phyloP scores from a whole-genome alignment of 1,140 invertebrate species.

The Neocloeon triangulifer region DNA sequence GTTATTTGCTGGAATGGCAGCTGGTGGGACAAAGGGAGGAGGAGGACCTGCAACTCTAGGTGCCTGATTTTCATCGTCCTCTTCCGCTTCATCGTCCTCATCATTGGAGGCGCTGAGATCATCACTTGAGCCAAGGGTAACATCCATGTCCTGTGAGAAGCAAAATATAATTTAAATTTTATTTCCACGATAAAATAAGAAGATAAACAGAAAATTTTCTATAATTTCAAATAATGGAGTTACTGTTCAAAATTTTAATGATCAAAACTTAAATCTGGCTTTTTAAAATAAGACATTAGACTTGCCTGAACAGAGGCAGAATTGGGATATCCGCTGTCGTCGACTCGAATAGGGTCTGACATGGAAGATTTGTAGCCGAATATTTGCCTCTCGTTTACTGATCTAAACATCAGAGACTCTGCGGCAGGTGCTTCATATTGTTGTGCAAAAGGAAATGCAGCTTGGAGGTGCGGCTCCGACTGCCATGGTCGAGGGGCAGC shows the following conservation, averaged over 20 bases:
- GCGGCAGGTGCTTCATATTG: neutral
- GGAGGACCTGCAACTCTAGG: neutral
- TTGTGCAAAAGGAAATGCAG: neutral
- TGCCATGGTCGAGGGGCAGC: neutral
- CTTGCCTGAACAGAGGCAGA: constrained; percentile 18
- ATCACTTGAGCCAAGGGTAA: constrained; percentile 12
- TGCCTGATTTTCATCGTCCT: neutral
- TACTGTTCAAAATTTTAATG: too few species aligned
- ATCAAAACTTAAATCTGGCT: too few species aligned
- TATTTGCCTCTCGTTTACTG: constrained; percentile 6
- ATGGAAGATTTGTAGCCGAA: constrained; percentile 7
- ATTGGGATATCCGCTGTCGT: constrained; percentile 26
- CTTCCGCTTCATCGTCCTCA: neutral
- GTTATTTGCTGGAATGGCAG: constrained; percentile 18
- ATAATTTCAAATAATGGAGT: too few species aligned
- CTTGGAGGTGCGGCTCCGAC: neutral
- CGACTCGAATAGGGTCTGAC: too few species aligned
- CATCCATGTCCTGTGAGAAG: constrained; percentile 13
- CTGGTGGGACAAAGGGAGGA: neutral
- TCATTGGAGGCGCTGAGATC: constrained; percentile 11
- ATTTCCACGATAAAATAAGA: too few species aligned
- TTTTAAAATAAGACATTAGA: too few species aligned
- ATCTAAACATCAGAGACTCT: neutral
- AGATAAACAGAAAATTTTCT: too few species aligned
- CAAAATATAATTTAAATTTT: too few species aligned